Conservation (phyloP, 2,888 invertebrate species). For the Diplolepis rosae region DNA sequence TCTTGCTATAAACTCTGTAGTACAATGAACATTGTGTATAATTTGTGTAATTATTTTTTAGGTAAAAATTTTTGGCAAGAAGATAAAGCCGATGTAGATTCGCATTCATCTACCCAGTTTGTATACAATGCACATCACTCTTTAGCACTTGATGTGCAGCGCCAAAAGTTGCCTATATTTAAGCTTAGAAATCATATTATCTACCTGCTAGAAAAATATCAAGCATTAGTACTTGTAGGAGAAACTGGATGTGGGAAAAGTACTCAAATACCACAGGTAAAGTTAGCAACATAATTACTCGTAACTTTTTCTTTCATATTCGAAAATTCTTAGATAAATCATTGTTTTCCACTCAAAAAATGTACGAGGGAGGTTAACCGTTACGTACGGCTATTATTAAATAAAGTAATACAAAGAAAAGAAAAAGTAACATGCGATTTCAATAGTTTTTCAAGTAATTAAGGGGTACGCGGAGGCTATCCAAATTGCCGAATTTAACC, state of each 20-base stretch:
- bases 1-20: no score
- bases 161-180: constrained; percentile 90
- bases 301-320: no score
- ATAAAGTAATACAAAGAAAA: neutral
- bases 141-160: constrained; percentile 87
- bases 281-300: no score
- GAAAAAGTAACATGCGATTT: neutral
- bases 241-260: constrained; percentile 98
- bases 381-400: no score
- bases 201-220: constrained; percentile 91
- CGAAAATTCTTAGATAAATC: no score
- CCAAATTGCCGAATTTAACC: no score
- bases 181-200: constrained; percentile 90
- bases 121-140: constrained; percentile 90
- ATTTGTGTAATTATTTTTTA: no score
- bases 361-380: no score
- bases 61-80: constrained; percentile 69
- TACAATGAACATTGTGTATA: no score
- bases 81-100: constrained; percentile 77
- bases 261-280: constrained; percentile 95
- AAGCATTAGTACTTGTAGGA: constrained; percentile 90
- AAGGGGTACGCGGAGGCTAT: no score
- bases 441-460: neutral
- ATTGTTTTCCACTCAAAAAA: no score
- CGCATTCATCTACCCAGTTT: constrained; percentile 78